Evolutionary conservation across 2,113 vertebrate genomes (phyloP).

Genomic region (Lophura nycthemera): DNA sequence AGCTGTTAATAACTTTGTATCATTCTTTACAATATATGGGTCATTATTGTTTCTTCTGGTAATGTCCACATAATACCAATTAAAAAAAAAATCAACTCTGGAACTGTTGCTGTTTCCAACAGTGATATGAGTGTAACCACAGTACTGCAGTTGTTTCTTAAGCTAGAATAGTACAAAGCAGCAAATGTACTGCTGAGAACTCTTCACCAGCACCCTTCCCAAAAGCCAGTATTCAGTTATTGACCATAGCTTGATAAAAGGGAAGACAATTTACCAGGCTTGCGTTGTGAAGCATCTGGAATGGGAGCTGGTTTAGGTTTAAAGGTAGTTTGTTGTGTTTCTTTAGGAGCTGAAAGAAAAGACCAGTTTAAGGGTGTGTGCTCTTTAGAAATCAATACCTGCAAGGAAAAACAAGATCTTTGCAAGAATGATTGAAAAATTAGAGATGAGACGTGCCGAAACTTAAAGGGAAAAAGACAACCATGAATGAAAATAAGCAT

Average conservation of each 20-base stretch:
- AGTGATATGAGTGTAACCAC: background rate
- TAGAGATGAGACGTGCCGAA: background rate
- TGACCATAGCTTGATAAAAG: background rate
- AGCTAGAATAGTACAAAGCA: background rate
- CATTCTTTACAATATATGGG: background rate
- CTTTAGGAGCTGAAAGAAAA: slow-evolving; percentile 75
- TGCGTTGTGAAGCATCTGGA: slow-evolving; percentile 35
- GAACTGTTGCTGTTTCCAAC: background rate
- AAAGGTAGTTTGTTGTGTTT: slow-evolving; percentile 50
- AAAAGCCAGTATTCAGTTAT: background rate
- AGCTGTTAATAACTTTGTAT: background rate
- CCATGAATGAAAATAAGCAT: background rate
- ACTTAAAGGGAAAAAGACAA: background rate
- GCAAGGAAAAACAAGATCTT: background rate
- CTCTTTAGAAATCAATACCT: background rate
- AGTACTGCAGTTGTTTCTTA: background rate
- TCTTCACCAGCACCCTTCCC: background rate
- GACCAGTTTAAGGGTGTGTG: background rate
- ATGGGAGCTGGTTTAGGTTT: slow-evolving; percentile 58
- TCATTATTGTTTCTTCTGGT: background rate
- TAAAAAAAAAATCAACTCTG: background rate
- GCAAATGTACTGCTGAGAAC: background rate
- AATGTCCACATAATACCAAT: background rate
- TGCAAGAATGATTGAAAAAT: background rate
- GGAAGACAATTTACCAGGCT: slow-evolving; percentile 76